A percentile compares a stretch with the other conserved stretches of the same genome.
These are phyloP conservation scores for Halcyon chelicuti DNA, from an alignment of 2,797 vertebrate species.

Conservation along the genomic window DNA sequence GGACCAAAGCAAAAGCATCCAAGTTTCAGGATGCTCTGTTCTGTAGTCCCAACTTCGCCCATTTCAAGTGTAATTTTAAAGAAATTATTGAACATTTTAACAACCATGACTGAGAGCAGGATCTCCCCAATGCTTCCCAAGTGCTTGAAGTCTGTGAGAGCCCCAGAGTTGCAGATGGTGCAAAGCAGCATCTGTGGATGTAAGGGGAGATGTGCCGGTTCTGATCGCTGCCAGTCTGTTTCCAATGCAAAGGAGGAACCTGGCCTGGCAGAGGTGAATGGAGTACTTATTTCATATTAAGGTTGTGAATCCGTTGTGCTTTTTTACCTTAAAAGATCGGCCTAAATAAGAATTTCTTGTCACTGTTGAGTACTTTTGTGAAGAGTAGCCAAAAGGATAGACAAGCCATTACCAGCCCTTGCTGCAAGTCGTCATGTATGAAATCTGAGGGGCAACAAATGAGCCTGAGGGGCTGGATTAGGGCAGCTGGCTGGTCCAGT, in stretches of 20 bases:
- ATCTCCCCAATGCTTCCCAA: background rate
- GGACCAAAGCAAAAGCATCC: background rate
- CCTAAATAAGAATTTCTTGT: background rate
- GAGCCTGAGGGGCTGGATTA: background rate
- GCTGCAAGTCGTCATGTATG: background rate
- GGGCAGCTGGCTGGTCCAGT: background rate
- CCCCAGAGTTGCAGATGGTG: background rate
- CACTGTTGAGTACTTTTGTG: background rate
- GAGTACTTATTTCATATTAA: background rate
- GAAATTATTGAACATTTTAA: background rate
- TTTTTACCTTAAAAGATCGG: background rate
- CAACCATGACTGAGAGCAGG: background rate
- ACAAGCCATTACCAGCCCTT: background rate
- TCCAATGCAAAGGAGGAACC: background rate
- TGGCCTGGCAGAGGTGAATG: background rate
- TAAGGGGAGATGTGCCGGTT: background rate
- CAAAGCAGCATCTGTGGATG: background rate
- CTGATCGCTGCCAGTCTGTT: background rate
- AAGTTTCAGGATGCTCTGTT: background rate
- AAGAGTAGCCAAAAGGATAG: background rate
- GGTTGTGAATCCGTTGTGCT: background rate
- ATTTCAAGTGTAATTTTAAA: background rate
- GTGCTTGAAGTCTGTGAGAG: background rate
- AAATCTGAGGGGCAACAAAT: slow-evolving; percentile 20
- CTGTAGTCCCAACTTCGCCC: background rate